Evolutionary conservation across 2,888 invertebrate species (phyloP).

Genomic region (Ectobius pallidus): DNA sequence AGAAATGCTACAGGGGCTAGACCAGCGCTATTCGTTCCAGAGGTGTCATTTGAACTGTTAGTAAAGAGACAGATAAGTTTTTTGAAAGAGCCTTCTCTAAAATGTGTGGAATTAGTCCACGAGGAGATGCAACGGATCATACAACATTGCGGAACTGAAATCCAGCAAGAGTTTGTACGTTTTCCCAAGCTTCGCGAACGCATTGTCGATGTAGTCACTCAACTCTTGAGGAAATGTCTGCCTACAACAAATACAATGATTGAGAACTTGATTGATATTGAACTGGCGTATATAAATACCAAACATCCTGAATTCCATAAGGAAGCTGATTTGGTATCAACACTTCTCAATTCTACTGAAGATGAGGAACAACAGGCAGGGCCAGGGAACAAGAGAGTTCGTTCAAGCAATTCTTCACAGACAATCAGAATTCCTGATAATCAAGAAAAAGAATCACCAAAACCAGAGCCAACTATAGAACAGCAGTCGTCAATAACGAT

Average conservation of each 20-base stretch:
- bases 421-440: not conserved
- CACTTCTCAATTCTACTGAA: conserved; percentile 70
- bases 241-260: conserved; percentile 73
- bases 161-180: conserved; percentile 64
- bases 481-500: too few species aligned
- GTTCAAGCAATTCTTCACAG: not conserved
- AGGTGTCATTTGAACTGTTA: conserved; percentile 67
- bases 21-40: conserved; percentile 55
- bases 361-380: conserved; percentile 50
- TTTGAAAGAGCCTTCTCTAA: conserved; percentile 65
- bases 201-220: conserved; percentile 67
- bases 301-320: conserved; percentile 99
- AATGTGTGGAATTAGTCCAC: conserved; percentile 67
- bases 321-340: conserved; percentile 89
- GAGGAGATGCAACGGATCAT: conserved; percentile 71
- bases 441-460: not conserved
- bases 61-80: conserved; percentile 69
- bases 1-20: conserved; percentile 64
- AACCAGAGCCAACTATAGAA: not conserved
- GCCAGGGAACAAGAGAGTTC: conserved; percentile 39
- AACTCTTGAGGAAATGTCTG: conserved; percentile 60
- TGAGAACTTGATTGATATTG: conserved; percentile 95
- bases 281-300: conserved; percentile 98
- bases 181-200: conserved; percentile 66
- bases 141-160: conserved; percentile 66